Conservation (phyloP, 1,140 invertebrate genomes). For the Drosophila obscura region DNA sequence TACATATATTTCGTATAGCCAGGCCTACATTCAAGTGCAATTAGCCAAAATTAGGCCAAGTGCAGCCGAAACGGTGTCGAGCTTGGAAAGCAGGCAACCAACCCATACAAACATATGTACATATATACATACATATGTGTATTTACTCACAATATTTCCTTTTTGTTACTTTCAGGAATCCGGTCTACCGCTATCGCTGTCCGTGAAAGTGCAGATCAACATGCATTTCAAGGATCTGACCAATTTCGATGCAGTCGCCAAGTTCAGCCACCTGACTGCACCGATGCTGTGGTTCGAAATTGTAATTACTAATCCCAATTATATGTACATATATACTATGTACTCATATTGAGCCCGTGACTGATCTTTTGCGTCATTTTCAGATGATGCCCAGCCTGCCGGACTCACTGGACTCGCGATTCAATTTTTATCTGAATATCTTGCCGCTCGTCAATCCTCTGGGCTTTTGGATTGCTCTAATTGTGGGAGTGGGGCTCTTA, state of each 20-base stretch:
- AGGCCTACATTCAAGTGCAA: slow-evolving; percentile 51
- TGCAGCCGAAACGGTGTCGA: slow-evolving; percentile 46
- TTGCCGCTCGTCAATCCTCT: slow-evolving; percentile 86
- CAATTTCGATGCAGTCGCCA: slow-evolving; percentile 85
- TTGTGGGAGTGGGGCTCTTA: slow-evolving; percentile 85
- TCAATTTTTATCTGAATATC: slow-evolving; percentile 89
- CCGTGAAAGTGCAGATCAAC: slow-evolving; percentile 92
- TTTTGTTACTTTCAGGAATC: slow-evolving; percentile 85
- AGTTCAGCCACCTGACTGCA: slow-evolving; percentile 88
- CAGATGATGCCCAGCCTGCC: slow-evolving; percentile 89
- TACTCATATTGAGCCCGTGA: neutral
- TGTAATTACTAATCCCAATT: slow-evolving; percentile 86
- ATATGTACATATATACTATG: neutral
- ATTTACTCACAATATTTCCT: slow-evolving; percentile 33
- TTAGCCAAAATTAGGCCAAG: slow-evolving; percentile 58
- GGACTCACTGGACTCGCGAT: slow-evolving; percentile 86
- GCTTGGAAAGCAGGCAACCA: slow-evolving; percentile 28
- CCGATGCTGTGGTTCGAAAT: slow-evolving; percentile 93
- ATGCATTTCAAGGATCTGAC: slow-evolving; percentile 89
- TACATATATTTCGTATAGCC: neutral
- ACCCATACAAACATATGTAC: slow-evolving; percentile 7
- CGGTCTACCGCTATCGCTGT: slow-evolving; percentile 90
- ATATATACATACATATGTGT: neutral
- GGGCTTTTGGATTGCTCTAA: slow-evolving; percentile 86
- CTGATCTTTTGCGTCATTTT: neutral